Evolutionary conservation across 2,888 invertebrate species (phyloP), one percentile per base, ranked within the genome.

Genomic region (Leptarthrus brevirostris): DNA sequence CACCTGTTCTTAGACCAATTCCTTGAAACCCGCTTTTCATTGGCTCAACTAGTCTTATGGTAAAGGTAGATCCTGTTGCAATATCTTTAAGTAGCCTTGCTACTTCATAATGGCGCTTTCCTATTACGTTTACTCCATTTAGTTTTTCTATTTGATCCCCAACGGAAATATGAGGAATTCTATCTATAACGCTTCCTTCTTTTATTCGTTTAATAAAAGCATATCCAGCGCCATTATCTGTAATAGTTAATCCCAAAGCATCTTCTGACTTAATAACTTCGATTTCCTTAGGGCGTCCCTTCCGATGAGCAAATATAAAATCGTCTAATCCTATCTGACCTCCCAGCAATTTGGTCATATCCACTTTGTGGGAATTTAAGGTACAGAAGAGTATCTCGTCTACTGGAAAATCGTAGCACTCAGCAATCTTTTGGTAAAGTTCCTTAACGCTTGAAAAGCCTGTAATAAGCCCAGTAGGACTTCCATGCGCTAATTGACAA

Each of bases 281-380:
- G 72, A 98, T 92, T 87, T 98, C 98, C 84, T 98, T 98, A 5
- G 95, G 93, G 77, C 94, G 91, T 8, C 98, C 98, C 90, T 95
- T 97, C 81, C 92, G 90, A 83, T 99, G 99, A 78, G 96, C 98
- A 86, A 97, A 99, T 86, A 99, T 98, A 82, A 98, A 98, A 83
- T 99, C 98, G 85, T 98, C 97, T 82, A 98, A 88, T 75, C 97
- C 97, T 80, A 99, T 96, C 87, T 98, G 98, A 16, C 97, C 96
- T 6, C 97, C 97, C 74, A 99, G 88, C 64, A 99, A 87, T 82
- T 94, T 93, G 73, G 92, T 91, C 98, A 99, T 98, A 82, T 99
- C 98, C 74, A 94, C 91, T 87, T 97, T 98, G 87, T 97, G 97
- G 18, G 98, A 97, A 86, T 99, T 99, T 78, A 98, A 87, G 30